These are phyloP conservation scores for Seriola dumerili DNA, from an alignment of 2,113 vertebrate genomes.

Conservation along the genomic window DNA sequence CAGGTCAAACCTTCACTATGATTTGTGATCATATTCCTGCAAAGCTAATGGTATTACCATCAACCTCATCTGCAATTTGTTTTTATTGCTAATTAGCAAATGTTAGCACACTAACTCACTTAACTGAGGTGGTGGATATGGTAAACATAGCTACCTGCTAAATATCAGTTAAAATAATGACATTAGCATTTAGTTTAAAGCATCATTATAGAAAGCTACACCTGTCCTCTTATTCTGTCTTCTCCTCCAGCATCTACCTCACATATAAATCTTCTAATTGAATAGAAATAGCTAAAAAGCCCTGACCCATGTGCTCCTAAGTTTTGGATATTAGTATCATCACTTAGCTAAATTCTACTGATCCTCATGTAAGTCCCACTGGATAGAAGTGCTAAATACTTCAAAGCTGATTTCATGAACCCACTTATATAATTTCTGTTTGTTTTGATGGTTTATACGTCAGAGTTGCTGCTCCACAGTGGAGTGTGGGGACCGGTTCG, in stretches of 20 bases:
- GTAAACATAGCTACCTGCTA: background rate
- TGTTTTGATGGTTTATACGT: constrained; percentile 6
- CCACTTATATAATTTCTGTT: background rate
- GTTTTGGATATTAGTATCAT: background rate
- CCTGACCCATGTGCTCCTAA: background rate
- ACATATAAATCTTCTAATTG: too few relatives aligned
- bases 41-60: background rate
- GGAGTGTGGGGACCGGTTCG: background rate
- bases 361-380: background rate
- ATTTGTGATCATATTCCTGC: background rate
- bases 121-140: background rate
- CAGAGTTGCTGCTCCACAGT: background rate
- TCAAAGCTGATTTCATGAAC: background rate
- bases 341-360: background rate
- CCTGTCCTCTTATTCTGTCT: background rate
- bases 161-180: background rate
- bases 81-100: too few relatives aligned
- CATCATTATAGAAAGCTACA: background rate
- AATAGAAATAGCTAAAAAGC: background rate
- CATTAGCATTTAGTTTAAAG: background rate
- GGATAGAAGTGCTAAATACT: background rate
- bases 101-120: background rate
- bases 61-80: too few relatives aligned
- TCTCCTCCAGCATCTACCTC: too few relatives aligned
- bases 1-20: background rate